Conservation (phyloP, 92 coral and sea anemone genomes). For the Zoanthus sansibaricus region DNA sequence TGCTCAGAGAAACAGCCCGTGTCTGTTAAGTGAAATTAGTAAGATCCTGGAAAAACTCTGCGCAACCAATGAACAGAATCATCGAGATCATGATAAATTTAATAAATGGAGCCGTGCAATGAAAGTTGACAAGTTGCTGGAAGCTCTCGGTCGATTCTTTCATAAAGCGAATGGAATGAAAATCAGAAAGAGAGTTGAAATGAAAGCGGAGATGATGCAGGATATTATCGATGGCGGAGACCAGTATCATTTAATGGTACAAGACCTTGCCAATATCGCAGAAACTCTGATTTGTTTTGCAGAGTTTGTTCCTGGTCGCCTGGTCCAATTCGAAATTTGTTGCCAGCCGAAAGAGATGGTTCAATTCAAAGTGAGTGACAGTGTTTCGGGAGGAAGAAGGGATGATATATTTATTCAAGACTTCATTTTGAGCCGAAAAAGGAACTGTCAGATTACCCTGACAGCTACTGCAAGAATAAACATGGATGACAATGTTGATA, state of each 20-base stretch:
- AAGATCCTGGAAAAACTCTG: conserved; percentile 18
- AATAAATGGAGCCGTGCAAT: conserved; percentile 17
- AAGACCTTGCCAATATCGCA: conserved; percentile 21
- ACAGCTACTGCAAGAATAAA: conserved; percentile 8
- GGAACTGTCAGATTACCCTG: neutral
- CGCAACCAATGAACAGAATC: neutral
- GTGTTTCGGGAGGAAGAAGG: neutral
- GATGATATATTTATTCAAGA: neutral
- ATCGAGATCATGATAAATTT: neutral
- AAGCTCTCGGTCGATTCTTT: conserved; percentile 17
- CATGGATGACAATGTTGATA: conserved; percentile 4
- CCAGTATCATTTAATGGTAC: neutral
- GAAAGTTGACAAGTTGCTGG: neutral
- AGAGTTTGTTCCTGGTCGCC: conserved; percentile 24
- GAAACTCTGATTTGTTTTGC: conserved; percentile 14
- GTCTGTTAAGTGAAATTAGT: conserved; percentile 25
- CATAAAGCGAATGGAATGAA: conserved; percentile 17
- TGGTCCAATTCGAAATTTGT: conserved; percentile 12
- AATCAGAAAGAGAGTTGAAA: conserved; percentile 12
- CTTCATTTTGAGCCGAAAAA: neutral
- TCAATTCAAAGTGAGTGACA: neutral
- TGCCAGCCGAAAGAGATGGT: neutral
- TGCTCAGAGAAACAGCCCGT: neutral
- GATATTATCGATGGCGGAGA: conserved; percentile 21
- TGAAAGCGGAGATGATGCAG: conserved; percentile 26